Evolutionary conservation across 1,140 invertebrate genomes (phyloP).

Genomic region (Bradysia coprophila): DNA sequence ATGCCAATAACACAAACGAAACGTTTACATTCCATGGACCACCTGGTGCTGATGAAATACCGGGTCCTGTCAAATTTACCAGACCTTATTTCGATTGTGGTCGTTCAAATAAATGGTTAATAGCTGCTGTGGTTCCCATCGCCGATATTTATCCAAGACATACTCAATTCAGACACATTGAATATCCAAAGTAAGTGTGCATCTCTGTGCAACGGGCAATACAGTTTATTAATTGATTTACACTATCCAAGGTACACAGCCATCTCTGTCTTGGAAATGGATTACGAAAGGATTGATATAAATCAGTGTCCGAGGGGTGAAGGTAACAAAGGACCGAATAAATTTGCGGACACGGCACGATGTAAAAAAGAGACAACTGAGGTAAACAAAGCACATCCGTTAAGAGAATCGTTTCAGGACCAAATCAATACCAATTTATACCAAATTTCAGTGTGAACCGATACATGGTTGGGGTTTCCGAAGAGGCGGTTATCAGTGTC

Average conservation of each 20-base stretch:
- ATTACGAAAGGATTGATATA: conserved; percentile 93
- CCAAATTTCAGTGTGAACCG: conserved; percentile 69
- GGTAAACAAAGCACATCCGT: conserved; percentile 32
- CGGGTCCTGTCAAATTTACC: conserved; percentile 85
- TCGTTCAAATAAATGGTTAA: conserved; percentile 87
- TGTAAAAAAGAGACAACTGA: conserved; percentile 90
- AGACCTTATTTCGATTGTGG: conserved; percentile 94
- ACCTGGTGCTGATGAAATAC: conserved; percentile 70
- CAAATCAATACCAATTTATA: too few species aligned
- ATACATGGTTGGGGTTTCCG: conserved; percentile 89
- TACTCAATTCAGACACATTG: conserved; percentile 83
- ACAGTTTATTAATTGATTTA: not conserved
- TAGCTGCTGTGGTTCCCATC: conserved; percentile 82
- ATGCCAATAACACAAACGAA: conserved; percentile 90
- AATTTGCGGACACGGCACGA: conserved; percentile 73
- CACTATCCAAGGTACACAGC: conserved; percentile 94
- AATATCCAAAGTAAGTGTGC: conserved; percentile 74
- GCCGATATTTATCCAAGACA: conserved; percentile 91
- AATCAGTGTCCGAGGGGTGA: conserved; percentile 85
- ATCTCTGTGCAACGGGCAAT: not conserved
- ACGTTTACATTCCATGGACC: conserved; percentile 89
- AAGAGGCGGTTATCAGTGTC: conserved; percentile 88
- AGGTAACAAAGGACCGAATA: conserved; percentile 78
- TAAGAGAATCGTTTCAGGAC: conserved; percentile 3
- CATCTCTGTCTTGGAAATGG: conserved; percentile 83